Conservation (phyloP, 2,113 vertebrate species). For the Callipepla squamata region DNA sequence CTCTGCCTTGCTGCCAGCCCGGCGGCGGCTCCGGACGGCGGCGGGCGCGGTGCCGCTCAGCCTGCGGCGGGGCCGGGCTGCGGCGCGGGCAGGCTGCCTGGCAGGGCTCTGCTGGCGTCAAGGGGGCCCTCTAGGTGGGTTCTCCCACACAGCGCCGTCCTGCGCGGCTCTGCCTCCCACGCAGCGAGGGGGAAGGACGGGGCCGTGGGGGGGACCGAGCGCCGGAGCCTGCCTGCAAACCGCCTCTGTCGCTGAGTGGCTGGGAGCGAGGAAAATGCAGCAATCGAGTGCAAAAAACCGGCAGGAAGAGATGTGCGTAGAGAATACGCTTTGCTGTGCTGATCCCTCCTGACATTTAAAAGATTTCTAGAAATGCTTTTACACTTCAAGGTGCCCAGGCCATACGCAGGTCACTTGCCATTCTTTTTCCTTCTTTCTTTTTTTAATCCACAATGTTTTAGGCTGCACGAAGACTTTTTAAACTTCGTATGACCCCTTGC, state of each 20-base stretch:
- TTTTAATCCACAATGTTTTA: not conserved
- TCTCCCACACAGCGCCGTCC: conserved; percentile 66
- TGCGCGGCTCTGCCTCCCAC: not conserved
- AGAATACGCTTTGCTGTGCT: not conserved
- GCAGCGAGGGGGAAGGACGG: not conserved
- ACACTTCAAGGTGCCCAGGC: not conserved
- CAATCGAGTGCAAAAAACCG: not conserved
- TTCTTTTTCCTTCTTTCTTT: not conserved
- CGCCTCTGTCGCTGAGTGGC: not conserved
- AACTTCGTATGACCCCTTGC: conserved; percentile 28
- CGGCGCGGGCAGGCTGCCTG: conserved; percentile 75
- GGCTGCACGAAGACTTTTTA: not conserved
- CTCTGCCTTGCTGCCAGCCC: not conserved
- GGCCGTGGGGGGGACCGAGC: not conserved
- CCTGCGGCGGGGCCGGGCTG: conserved; percentile 78
- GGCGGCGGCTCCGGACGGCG: conserved; percentile 70
- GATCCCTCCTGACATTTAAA: not conserved
- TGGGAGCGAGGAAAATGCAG: not conserved
- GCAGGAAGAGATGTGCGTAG: not conserved
- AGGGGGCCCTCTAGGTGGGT: conserved; percentile 86
- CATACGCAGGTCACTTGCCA: not conserved
- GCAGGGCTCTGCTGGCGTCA: conserved; percentile 75
- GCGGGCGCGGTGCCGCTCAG: conserved; percentile 69
- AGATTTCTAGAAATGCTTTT: not conserved
- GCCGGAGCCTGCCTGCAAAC: not conserved